A percentile compares a stretch with the other conserved stretches of the same genome.
Conservation (phyloP, 1,140 invertebrate species). For the Diachasmimorpha longicaudata region DNA sequence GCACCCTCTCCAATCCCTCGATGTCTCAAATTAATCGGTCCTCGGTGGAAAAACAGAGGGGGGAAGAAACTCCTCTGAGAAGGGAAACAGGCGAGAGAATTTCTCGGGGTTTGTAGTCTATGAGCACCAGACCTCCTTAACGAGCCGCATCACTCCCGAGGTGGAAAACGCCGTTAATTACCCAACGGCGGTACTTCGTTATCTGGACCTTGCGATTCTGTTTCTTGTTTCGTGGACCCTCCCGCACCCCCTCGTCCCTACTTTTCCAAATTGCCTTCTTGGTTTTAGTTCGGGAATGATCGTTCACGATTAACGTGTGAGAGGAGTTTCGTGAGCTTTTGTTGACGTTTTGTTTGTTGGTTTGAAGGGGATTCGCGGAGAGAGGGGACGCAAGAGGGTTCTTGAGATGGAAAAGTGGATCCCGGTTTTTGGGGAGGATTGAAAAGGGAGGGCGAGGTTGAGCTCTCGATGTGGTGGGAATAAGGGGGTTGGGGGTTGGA, state of each 20-base stretch:
- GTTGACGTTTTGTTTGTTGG: background rate
- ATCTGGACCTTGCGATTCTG: slow-evolving; percentile 41
- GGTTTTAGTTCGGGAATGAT: slow-evolving; percentile 50
- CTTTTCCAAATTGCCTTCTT: slow-evolving; percentile 58
- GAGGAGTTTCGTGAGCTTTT: background rate
- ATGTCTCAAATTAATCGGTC: background rate
- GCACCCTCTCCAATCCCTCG: background rate
- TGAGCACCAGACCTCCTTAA: slow-evolving; percentile 48
- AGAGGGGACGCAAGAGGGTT: background rate
- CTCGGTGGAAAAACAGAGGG: background rate
- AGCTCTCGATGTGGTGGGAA: slow-evolving; percentile 10
- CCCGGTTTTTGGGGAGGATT: background rate
- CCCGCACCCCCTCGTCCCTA: background rate
- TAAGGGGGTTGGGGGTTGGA: slow-evolving; percentile 17
- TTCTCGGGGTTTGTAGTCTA: slow-evolving; percentile 24
- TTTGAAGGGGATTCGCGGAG: background rate
- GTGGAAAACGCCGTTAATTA: slow-evolving; percentile 60
- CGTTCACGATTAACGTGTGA: slow-evolving; percentile 25
- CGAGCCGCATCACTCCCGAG: slow-evolving; percentile 57
- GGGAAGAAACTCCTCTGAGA: background rate
- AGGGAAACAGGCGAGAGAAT: slow-evolving; percentile 15
- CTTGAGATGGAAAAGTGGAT: background rate
- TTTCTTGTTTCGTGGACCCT: background rate
- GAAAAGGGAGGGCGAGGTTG: background rate
- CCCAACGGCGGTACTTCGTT: slow-evolving; percentile 52